Conservation (phyloP, 2,113 vertebrate genomes). For the Cebidichthys violaceus region DNA sequence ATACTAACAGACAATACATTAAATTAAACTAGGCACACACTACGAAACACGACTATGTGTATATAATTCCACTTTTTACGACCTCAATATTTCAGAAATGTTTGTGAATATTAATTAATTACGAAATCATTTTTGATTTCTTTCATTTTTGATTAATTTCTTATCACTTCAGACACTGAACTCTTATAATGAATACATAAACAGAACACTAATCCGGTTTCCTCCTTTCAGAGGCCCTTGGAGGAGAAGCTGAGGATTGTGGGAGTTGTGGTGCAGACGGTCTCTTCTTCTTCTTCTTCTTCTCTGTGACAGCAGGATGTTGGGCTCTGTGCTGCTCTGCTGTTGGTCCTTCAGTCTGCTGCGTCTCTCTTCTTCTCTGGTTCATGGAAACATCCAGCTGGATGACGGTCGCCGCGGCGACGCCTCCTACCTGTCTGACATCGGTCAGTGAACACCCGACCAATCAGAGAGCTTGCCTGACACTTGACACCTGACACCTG, state of each 20-base stretch:
- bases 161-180: background rate
- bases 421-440: conserved; percentile 64
- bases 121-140: too few species aligned
- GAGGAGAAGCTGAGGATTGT: conserved; percentile 44
- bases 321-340: conserved; percentile 62
- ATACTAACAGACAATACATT: too few species aligned
- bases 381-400: conserved; percentile 69
- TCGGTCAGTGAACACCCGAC: conserved; percentile 62
- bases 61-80: too few species aligned
- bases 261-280: conserved; percentile 5
- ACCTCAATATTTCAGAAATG: too few species aligned
- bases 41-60: too few species aligned
- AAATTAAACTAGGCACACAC: too few species aligned
- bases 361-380: conserved; percentile 61
- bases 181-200: background rate
- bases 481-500: conserved; percentile 18
- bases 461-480: conserved; percentile 3
- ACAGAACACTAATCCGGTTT: background rate
- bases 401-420: conserved; percentile 61
- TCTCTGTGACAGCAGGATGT: conserved; percentile 64
- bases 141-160: too few species aligned
- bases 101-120: too few species aligned
- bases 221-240: background rate
- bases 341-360: conserved; percentile 71
- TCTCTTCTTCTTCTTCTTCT: background rate